Percentiles rank a stretch among this genome's conserved stretches.
Evolutionary conservation across 2,797 vertebrate genomes (phyloP).

Genomic region (Falco concolor): DNA sequence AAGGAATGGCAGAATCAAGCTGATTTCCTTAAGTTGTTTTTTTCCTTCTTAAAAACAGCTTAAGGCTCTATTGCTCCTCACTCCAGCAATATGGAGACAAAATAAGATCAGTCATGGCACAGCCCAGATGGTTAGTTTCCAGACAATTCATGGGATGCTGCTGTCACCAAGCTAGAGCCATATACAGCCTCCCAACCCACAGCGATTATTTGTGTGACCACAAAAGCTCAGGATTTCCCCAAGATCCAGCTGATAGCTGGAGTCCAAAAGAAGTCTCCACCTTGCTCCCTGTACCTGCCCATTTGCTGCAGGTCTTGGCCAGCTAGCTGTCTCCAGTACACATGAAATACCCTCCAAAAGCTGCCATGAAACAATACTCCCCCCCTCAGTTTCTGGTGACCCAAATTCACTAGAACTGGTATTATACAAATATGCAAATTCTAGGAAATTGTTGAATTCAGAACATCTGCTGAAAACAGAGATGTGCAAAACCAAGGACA

Average conservation of each 20-base stretch:
- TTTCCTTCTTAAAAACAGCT: background rate
- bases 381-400: background rate
- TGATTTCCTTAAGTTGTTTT: background rate
- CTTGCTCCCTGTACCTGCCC: background rate
- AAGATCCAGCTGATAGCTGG: background rate
- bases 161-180: background rate
- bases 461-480: background rate
- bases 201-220: background rate
- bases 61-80: background rate
- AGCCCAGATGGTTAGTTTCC: background rate
- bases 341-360: background rate
- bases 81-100: background rate
- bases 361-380: background rate
- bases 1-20: background rate
- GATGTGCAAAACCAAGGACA: background rate
- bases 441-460: background rate
- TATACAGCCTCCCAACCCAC: background rate
- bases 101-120: background rate
- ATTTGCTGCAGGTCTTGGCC: background rate
- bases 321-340: background rate
- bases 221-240: background rate
- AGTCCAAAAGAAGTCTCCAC: background rate
- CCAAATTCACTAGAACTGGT: background rate
- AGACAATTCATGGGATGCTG: background rate
- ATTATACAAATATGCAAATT: background rate